Percentiles rank a stretch among this genome's conserved stretches.
These are phyloP conservation scores for Episyrphus balteatus DNA, from an alignment of 1,140 invertebrate genomes.

Conservation along the genomic window DNA sequence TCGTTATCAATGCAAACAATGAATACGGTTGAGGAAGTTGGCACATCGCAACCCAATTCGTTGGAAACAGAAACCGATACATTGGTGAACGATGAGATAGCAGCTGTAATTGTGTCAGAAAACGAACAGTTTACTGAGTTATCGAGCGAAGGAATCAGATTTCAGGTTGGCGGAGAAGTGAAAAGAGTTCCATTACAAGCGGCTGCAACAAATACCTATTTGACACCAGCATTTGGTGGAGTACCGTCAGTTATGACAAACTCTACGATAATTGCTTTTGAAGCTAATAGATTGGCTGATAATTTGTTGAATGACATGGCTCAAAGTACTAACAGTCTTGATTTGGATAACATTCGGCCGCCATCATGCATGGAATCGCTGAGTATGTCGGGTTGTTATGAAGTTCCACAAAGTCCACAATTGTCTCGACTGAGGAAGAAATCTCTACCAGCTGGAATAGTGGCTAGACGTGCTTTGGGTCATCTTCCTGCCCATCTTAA, in stretches of 20 bases:
- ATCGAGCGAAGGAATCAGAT: slow-evolving; percentile 17
- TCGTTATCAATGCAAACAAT: slow-evolving; percentile 2
- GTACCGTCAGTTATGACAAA: slow-evolving; percentile 42
- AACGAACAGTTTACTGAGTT: neutral
- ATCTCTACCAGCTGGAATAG: slow-evolving; percentile 52
- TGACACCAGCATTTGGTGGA: neutral
- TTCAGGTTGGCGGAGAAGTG: slow-evolving; percentile 31
- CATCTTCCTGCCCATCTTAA: slow-evolving; percentile 17
- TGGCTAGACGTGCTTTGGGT: slow-evolving; percentile 55
- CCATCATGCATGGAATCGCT: slow-evolving; percentile 58
- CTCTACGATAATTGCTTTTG: slow-evolving; percentile 57
- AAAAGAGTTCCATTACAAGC: slow-evolving; percentile 7
- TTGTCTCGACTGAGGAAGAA: slow-evolving; percentile 44
- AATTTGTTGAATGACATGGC: slow-evolving; percentile 51
- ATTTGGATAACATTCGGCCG: slow-evolving; percentile 65
- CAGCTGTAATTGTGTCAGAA: neutral
- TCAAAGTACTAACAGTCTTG: slow-evolving; percentile 48
- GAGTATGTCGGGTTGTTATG: slow-evolving; percentile 22
- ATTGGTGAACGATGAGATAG: slow-evolving; percentile 7
- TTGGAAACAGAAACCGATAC: slow-evolving; percentile 19
- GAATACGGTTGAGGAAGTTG: neutral
- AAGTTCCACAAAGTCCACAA: slow-evolving; percentile 25
- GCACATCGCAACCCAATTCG: slow-evolving; percentile 14
- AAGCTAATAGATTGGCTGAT: slow-evolving; percentile 58
- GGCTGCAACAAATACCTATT: slow-evolving; percentile 9